Percentiles rank a stretch among this genome's conserved stretches.
These are phyloP conservation scores for Panthera uncia DNA, from an alignment of 2,113 vertebrate species.

Conservation along the genomic window DNA sequence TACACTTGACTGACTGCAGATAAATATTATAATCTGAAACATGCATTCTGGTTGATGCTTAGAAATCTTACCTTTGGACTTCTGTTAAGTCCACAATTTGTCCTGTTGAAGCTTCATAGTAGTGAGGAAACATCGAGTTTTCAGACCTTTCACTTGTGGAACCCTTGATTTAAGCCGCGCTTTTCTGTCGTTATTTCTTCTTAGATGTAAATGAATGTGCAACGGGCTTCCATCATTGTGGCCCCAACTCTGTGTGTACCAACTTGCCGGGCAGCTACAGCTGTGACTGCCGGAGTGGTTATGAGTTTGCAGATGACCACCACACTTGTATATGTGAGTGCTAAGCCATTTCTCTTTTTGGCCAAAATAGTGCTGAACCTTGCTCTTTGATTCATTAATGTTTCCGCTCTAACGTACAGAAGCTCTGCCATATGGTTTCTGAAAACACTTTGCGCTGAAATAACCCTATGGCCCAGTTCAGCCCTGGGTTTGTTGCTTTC, in stretches of 20 bases:
- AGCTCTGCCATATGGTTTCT: neutral
- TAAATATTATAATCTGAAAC: too few relatives aligned
- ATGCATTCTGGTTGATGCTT: neutral
- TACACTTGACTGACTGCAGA: neutral
- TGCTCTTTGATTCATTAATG: neutral
- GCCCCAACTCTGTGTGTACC: constrained; percentile 87
- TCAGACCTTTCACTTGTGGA: neutral
- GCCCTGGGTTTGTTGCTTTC: neutral
- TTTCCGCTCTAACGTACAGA: neutral
- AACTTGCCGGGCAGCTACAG: constrained; percentile 89
- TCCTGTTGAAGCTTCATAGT: neutral
- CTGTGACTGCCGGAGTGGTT: constrained; percentile 89
- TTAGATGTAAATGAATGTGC: constrained; percentile 93
- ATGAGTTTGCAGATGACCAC: constrained; percentile 82
- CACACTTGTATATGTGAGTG: constrained; percentile 89
- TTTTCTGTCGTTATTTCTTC: neutral
- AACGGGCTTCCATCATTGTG: constrained; percentile 84
- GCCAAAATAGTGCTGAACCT: neutral
- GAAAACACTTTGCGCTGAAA: neutral
- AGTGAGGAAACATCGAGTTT: neutral
- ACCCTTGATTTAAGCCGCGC: neutral
- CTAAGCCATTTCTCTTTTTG: neutral
- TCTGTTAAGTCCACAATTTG: neutral
- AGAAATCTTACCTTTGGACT: neutral
- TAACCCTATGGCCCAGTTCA: neutral